Evolutionary conservation across 1,140 invertebrate species (phyloP).

Genomic region (Zophobas morio): DNA sequence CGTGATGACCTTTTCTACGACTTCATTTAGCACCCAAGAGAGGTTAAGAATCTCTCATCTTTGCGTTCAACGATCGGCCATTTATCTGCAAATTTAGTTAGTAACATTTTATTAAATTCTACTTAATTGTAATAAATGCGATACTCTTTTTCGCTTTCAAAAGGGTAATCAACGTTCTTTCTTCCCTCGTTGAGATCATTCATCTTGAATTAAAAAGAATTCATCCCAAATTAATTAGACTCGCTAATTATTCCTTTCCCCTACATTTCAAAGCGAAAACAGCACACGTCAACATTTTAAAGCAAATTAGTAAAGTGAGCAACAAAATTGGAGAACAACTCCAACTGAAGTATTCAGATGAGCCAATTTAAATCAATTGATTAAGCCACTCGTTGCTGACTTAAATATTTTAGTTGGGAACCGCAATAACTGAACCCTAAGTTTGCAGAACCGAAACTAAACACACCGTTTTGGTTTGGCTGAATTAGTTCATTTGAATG

Average conservation of each 20-base stretch:
- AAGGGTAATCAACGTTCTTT: slow-evolving; percentile 9
- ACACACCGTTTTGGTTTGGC: slow-evolving; percentile 14
- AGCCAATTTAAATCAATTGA: slow-evolving; percentile 20
- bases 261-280: slow-evolving; percentile 1
- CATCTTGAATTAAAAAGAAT: slow-evolving; percentile 4
- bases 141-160: slow-evolving; percentile 1
- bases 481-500: slow-evolving; percentile 37
- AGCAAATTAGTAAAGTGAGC: slow-evolving; percentile 19
- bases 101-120: slow-evolving; percentile 1
- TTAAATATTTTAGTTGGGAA: slow-evolving; percentile 28
- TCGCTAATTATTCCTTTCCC: slow-evolving; percentile 21
- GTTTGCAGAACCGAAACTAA: slow-evolving; percentile 8
- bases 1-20: no score
- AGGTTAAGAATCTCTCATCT: no score
- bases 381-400: slow-evolving; percentile 10
- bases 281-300: slow-evolving; percentile 17
- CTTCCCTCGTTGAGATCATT: slow-evolving; percentile 7
- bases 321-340: background rate
- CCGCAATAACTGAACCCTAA: slow-evolving; percentile 21
- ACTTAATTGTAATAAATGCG: no score
- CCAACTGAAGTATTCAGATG: slow-evolving; percentile 14
- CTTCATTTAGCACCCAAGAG: no score
- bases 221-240: slow-evolving; percentile 18
- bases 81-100: background rate
- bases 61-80: no score